phyloP scores from a whole-genome alignment of 2,797 vertebrate species.

The Miichthys miiuy region DNA sequence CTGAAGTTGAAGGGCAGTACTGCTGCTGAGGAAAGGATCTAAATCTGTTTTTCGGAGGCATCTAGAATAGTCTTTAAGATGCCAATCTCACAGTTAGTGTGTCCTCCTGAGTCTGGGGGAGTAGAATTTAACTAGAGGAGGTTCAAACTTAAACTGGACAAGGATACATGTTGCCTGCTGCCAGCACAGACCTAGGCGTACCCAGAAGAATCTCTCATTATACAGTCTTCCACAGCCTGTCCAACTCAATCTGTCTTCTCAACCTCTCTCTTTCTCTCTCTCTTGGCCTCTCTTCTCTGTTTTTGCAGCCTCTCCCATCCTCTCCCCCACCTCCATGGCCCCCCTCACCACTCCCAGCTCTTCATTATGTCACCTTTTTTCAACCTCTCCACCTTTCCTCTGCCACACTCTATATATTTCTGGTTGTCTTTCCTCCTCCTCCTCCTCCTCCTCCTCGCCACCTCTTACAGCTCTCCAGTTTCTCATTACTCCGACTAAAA shows the following conservation, averaged over 20 bases:
- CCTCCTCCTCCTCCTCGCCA: not conserved
- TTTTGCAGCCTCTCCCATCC: slow-evolving; percentile 35
- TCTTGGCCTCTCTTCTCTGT: slow-evolving; percentile 42
- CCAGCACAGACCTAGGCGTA: slow-evolving; percentile 54
- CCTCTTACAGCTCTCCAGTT: slow-evolving; percentile 36
- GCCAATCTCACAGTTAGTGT: slow-evolving; percentile 52
- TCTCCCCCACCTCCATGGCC: not conserved
- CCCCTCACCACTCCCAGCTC: slow-evolving; percentile 43
- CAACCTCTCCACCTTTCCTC: slow-evolving; percentile 53
- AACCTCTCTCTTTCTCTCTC: slow-evolving; percentile 44
- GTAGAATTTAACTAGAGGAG: slow-evolving; percentile 54
- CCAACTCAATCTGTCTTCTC: slow-evolving; percentile 72
- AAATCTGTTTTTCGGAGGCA: slow-evolving; percentile 52
- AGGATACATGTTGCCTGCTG: slow-evolving; percentile 61
- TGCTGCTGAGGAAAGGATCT: slow-evolving; percentile 29
- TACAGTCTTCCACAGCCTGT: slow-evolving; percentile 68
- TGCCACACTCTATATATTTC: slow-evolving; percentile 56
- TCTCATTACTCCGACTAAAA: slow-evolving; percentile 49
- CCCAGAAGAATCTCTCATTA: slow-evolving; percentile 75
- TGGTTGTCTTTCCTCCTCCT: slow-evolving; percentile 28
- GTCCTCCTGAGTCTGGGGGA: slow-evolving; percentile 40
- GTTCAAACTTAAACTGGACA: slow-evolving; percentile 66
- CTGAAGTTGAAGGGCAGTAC: slow-evolving; percentile 20
- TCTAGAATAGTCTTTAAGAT: slow-evolving; percentile 54
- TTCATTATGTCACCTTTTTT: slow-evolving; percentile 67